Base-by-base conservation (phyloP, 2,797 vertebrate species). In the Enteromius unitaeniatus region DNA sequence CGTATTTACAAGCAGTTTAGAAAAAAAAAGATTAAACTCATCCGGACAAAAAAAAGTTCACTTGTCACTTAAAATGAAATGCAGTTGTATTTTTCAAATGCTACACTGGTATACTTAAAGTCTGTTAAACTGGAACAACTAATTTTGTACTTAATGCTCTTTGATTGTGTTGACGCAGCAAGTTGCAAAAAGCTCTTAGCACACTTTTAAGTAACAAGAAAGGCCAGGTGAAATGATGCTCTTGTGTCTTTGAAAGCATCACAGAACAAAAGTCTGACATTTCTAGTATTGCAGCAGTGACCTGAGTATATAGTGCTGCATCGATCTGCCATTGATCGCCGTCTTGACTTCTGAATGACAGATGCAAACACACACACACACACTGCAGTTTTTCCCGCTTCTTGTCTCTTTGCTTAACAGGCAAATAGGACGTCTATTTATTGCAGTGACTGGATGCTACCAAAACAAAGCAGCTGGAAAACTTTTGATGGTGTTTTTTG, bases 291-390 rank as follows among this genome's bases (percentile, higher is more conserved):
- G 62, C 73, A 68, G 15, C 8, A 42, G 40, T 34, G 82, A 19
- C 49, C 62, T 45, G 81, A 83, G 11, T 47, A 5, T 60, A 68
- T 58, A 37, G 19, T 15, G 26, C 47, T 69, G 31, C 11, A 78
- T 83, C 15, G 65, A 78, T 70, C 67, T 69, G 75, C 49, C 67
- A 83, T 78, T 62, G 82, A 83, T 51, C 81, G 58, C 74, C 13
- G 60, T 23, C 82, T 69, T 77, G 74, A 70, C 64, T 78, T 58
- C 51, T 69, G 49, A 73, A 64, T 64, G 69, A 72, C 53, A 31
- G 26, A 60, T 34, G 11, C 60, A 51, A 13, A n/a, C 67, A 9
- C 62, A 19, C 62, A 34, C 60, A 34, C 9, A 21, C 62, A 34
- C 55, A 23, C 55, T 4, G 28, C 73, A 65, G 70, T n/a, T 62